Base-by-base conservation (phyloP, 2,797 vertebrate species). In the Pteronotus mesoamericanus region DNA sequence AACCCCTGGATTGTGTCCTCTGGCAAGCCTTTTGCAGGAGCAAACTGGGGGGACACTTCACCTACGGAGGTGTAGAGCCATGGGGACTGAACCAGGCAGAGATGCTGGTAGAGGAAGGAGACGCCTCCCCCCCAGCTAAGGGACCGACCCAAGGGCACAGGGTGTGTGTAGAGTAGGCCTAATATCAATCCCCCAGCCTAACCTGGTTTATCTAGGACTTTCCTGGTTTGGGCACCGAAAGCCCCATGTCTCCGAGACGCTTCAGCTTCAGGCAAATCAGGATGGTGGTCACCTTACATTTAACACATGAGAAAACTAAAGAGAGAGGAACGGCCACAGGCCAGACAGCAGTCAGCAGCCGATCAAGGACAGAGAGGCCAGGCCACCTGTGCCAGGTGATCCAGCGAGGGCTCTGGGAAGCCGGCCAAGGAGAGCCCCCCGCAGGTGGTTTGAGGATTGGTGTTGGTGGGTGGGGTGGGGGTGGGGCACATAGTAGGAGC, bases 51-150 rank as follows among this genome's bases (percentile, higher is more conserved):
- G 39, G 51, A 37, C 15, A 5, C 14, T 42, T 71, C 7, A 48
- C 10, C 53, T 0, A 14, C 51, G 32, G 26, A 59, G 46, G 14
- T 7, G 22, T 2, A 37, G 46, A 14, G 12, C 48, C 37, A 0
- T 0, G 0, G 29, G 4, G n/a, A 18, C 8, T 0, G 8, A 2
- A 9, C 7, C 22, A 6, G 3, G 55, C 22, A 3, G 18, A 83
- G 37, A 44, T 6, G 4, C 39, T 21, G 72, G 32, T 1, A 22
- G 66, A 37, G 19, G 7, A n/a, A n/a, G 2, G 22, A 55, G 10
- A n/a, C 39, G 21, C 32, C 59, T 26, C 11, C 11, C 48, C 68
- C 55, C 9, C 34, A 26, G n/a, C 29, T 4, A 37, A 11, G 16
- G 51, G 29, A 16, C 34, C 4, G 19, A 6, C n/a, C 44, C 6